These are phyloP conservation scores for Sabellastarte sp. DNA, from an alignment of 2,888 invertebrate genomes.

Conservation along the genomic window DNA sequence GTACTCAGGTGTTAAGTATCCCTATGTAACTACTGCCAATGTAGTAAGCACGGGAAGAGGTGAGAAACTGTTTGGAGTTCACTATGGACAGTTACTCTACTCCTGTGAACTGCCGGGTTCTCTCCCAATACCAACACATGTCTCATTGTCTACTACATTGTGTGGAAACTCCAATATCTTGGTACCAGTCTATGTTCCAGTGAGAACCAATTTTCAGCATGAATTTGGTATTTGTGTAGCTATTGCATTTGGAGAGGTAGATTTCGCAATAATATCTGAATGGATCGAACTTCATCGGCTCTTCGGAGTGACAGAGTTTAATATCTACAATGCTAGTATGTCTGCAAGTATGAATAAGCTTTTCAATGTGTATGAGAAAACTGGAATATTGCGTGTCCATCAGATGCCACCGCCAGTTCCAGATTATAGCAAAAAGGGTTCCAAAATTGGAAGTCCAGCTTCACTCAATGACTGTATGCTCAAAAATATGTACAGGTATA, in stretches of 20 bases:
- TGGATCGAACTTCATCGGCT: constrained; percentile 27
- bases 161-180: constrained; percentile 14
- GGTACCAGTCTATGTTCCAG: constrained; percentile 14
- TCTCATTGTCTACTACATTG: constrained; percentile 22
- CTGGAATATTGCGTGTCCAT: constrained; percentile 14
- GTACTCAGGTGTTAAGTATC: constrained; percentile 15
- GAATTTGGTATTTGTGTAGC: constrained; percentile 31
- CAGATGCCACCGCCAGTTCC: constrained; percentile 23
- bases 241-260: constrained; percentile 18
- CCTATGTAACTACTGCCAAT: constrained; percentile 12
- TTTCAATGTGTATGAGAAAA: constrained; percentile 19
- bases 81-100: constrained; percentile 20
- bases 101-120: constrained; percentile 15
- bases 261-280: constrained; percentile 16
- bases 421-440: neutral
- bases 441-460: constrained; percentile 21
- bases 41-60: constrained; percentile 15
- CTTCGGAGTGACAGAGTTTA: constrained; percentile 23
- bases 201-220: constrained; percentile 9
- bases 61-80: constrained; percentile 1
- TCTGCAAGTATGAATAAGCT: constrained; percentile 8
- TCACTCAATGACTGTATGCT: constrained; percentile 33
- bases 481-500: constrained; percentile 25
- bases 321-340: constrained; percentile 24
- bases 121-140: constrained; percentile 19